Evolutionary conservation across 2,113 vertebrate species (phyloP), one percentile per base, ranked within the genome.

Genomic region (Hippocampus abdominalis): DNA sequence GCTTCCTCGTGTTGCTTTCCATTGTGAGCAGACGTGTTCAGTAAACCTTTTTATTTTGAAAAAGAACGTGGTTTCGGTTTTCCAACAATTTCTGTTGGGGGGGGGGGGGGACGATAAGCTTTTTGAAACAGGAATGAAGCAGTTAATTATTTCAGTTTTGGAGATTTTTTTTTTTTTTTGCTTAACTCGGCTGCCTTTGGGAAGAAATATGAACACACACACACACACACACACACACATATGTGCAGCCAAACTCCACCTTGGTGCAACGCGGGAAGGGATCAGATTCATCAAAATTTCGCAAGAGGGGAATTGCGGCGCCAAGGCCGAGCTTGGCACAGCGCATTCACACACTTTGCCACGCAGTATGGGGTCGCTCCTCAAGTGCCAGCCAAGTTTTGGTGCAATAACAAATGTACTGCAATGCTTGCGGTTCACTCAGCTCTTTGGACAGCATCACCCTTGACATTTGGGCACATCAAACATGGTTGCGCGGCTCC

Each of bases 221-320:
- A 23, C 40, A 69, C 64, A 60, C 44, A 16, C 25, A 18, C 70
- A 78, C 76, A 79, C 46, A 16, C 25, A 18, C 70, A 78, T 75
- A 79, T 40, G 53, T 51, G 32, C 44, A 12, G 54, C 13, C 21
- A 56, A 27, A 25, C 44, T 36, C 69, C 75, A 72, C 79, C 79
- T 82, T 83, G 74, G 56, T 74, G 72, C 78, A 51, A 20, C 20
- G 59, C 89, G 29, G 82, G 79, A 88, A 89, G 81, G 71, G 79
- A 82, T 89, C 86, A 85, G 68, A 71, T 77, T 81, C 74, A 79
- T 87, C 21, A 85, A 86, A 88, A 77, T 73, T 69, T 40, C 63
- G 81, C 57, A 71, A 81, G 79, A 75, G 70, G 75, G 69, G 39
- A 76, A 71, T 72, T 36, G 72, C 75, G 84, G 81, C 79, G 79